Evolutionary conservation across 2,888 invertebrate genomes (phyloP), one percentile per base, ranked within the genome.

Genomic region (Rotaria macrura): DNA sequence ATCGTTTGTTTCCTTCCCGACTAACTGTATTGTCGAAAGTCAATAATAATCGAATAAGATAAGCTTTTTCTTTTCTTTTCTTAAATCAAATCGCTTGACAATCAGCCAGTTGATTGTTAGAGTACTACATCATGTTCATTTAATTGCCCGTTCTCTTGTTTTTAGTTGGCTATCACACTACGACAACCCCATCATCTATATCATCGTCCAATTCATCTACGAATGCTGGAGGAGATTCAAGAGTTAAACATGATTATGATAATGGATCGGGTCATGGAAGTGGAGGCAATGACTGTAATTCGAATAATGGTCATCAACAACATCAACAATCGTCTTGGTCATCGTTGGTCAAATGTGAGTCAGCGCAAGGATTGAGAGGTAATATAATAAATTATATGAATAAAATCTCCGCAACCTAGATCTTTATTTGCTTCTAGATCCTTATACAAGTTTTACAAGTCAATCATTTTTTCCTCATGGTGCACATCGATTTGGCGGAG

Each of bases 341-440:
- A n/a, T 79, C 79, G 20, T 43, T 79, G 25, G 79, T 79, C 25
- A 79, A 79, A 79, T 40, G 43, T 40, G 79, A 79, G 12, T 79
- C 79, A 79, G 23, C 79, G n/a, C 79, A 79, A 43, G 79, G 43
- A 79, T n/a, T 79, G 25, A 43, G 79, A 79, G 79, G 79, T 79
- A 79, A 43, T n/a, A 29, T 17, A 5, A 34, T 9, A 65, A 34
- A 34, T 34, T 3, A 29, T 65, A 52, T 23, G 52, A 52, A 23
- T 4, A 52, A 52, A 52, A 52, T 14, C 10, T 1, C 1, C 3
- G 23, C 20, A 23, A 52, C 6, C 23, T 6, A 23, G 3, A 9
- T 49, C 14, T 52, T 52, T 3, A 20, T 52, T 52, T 52, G 20
- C 7, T 23, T 52, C 25, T 43, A 79, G 79, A 79, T 79, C 40